Base-by-base conservation (phyloP, 2,797 vertebrate species). In the Phalloptychus januarius region DNA sequence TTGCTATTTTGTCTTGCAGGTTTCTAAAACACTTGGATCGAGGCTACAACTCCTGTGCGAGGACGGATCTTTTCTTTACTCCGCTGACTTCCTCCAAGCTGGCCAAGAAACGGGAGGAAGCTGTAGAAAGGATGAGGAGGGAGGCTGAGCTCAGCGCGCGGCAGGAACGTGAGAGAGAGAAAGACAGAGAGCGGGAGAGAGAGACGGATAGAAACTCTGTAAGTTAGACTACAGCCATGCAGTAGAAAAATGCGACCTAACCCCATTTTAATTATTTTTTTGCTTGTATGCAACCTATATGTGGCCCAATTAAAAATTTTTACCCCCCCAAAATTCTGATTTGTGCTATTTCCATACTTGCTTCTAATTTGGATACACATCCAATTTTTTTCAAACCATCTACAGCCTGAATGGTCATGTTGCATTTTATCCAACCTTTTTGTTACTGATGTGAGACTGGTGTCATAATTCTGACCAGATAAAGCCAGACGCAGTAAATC, bases 11-110 rank as follows among this genome's bases (percentile, higher is more conserved):
- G 56, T 79, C 54, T 82, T 85, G 67, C 87, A 99, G 98, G 93
- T 99, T 99, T 88, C 98, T 98, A 86, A 99, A 99, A 87, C 97
- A 98, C 88, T 93, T 98, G 89, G 98, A 98, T 94, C 97, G 98
- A 72, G 98, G 98, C 71, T 97, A 97, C 95, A 99, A 99, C 91
- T 98, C 98, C 0, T 99, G 98, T 72, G 96, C 97, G 0, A 95
- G 98, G 83, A 96, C 98, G 40, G 98, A 99, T 84, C 87, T 99
- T 54, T 98, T 97, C 95, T 99, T 99, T 88, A 98, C 98, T 79
- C 98, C 98, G 0, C 95, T 99, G 76, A 95, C 97, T 0, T 96
- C 97, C 31, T 99, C 98, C 7, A 99, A 99, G 84, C 93, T 99
- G 89, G 98, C 98, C 85, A 99, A 98, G 94, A 99, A 99, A 89